These are phyloP conservation scores for Leptosomus discolor DNA, from an alignment of 2,113 vertebrate species.

Conservation along the genomic window DNA sequence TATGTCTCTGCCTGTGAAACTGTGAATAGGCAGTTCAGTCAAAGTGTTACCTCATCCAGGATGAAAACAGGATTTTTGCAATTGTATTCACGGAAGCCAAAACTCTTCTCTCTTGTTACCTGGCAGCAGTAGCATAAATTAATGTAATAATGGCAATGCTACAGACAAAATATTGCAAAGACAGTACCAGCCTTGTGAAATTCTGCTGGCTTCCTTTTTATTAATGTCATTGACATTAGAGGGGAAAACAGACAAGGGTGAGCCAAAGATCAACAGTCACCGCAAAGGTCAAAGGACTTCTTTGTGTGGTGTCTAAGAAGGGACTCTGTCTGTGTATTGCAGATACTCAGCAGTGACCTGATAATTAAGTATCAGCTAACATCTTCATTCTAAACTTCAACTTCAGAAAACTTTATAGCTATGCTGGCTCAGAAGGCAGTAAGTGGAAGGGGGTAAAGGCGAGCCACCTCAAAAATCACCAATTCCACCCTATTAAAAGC, in stretches of 20 bases:
- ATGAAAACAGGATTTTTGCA: conserved; percentile 11
- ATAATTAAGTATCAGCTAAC: conserved; percentile 15
- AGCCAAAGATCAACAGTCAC: conserved; percentile 41
- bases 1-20: conserved; percentile 33
- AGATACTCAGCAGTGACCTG: neutral
- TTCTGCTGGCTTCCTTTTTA: conserved; percentile 1
- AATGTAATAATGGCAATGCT: neutral
- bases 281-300: conserved; percentile 54
- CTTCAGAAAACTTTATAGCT: neutral
- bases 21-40: conserved; percentile 48
- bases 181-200: neutral
- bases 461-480: neutral
- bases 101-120: neutral
- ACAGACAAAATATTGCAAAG: neutral
- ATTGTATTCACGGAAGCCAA: conserved; percentile 15
- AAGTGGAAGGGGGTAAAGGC: neutral
- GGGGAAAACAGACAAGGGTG: conserved; percentile 33
- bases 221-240: conserved; percentile 14
- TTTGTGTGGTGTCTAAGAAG: conserved; percentile 42
- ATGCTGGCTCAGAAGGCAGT: neutral
- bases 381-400: conserved; percentile 25
- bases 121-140: conserved; percentile 15
- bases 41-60: conserved; percentile 1
- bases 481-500: neutral
- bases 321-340: neutral